Evolutionary conservation across 2,797 vertebrate genomes (phyloP), one percentile per base, ranked within the genome.

Genomic region (Anas bahamensis): DNA sequence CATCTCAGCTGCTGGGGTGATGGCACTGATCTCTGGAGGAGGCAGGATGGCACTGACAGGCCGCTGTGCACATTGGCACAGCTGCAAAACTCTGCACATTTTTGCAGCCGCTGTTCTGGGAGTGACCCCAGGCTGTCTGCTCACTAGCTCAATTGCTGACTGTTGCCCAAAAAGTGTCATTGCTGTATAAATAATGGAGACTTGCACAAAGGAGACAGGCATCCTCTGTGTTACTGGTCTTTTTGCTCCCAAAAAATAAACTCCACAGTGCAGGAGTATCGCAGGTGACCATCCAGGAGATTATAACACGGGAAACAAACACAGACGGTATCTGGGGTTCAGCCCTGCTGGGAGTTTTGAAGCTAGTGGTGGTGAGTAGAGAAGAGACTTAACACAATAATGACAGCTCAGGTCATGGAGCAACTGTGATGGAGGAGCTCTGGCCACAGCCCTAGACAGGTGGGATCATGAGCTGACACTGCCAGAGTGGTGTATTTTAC

Each of bases 71-170:
- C 9, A 8, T 6, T 78, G 69, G 57, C 37, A 55, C 18, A 23
- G 55, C 17, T 72, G 2, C 57, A 76, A 68, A 11, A 37, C 61
- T 4, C 10, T 1, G 8, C 10, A 3, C 53, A 18, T 53, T 74
- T 88, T 37, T 71, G 39, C 19, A 15, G 0, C 11, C 21, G 4
- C 10, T 2, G 0, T 37, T n/a, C 13, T 52, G 52, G 70, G 74
- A 41, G 42, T 26, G 46, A 11, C 42, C 7, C 12, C 35, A n/a
- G 42, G 46, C 63, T 75, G 15, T 35, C 23, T 89, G 73, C 41
- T 70, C 15, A 1, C 31, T 6, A 71, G 11, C 17, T 50, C 48
- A 35, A 7, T 3, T 0, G 0, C 21, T 7, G 84, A 37, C 15
- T 63, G 21, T 14, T 50, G 50, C 50, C 50, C 50, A 55, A 15